Base-by-base conservation (phyloP, 2,113 vertebrate genomes). In the Tursiops truncatus region DNA sequence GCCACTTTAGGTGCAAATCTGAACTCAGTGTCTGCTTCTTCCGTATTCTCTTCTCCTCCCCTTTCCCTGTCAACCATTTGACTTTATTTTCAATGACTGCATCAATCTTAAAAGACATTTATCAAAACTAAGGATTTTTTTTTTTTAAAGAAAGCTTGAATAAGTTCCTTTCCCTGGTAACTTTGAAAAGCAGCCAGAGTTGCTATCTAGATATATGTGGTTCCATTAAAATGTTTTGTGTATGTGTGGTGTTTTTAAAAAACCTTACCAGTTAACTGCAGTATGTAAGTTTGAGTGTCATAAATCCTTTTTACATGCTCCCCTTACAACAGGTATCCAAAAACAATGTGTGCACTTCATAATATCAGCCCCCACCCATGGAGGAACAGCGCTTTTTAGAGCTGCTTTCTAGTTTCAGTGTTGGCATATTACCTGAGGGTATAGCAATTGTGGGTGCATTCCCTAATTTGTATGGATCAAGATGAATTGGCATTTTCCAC, bases 171-270 rank as follows among this genome's bases (percentile, higher is more conserved):
- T 96, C 91, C 96, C 94, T 94, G 96, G 92, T 95, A 91, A 94
- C 95, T 96, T 95, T 91, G 94, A 91, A 96, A 97, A 97, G 91
- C 92, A 96, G 85, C 96, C 96, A 97, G 96, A 97, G 86, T 96
- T 96, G 95, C 93, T 95, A 53, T 53, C 81, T 96, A 85, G 96
- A 89, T 95, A 33, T 41, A 81, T 87, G 83, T 95, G 94, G 47
- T 76, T 97, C 88, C 92, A 90, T 95, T 81, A 90, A 89, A 95
- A 92, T 92, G 92, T 97, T 97, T 92, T 92, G 85, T 95, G 86
- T 97, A 77, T 94, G 58, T 91, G 95, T 95, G 90, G 53, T 97
- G 63, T 87, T 92, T 86, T 76, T 60, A 53, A 44, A 5, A 74
- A 89, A 89, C 36, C 44, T 93, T 92, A 77, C 91, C 44, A 65